phyloP scores from a whole-genome alignment of 2,113 vertebrate species.

The Rhynchopsitta pachyrhyncha region DNA sequence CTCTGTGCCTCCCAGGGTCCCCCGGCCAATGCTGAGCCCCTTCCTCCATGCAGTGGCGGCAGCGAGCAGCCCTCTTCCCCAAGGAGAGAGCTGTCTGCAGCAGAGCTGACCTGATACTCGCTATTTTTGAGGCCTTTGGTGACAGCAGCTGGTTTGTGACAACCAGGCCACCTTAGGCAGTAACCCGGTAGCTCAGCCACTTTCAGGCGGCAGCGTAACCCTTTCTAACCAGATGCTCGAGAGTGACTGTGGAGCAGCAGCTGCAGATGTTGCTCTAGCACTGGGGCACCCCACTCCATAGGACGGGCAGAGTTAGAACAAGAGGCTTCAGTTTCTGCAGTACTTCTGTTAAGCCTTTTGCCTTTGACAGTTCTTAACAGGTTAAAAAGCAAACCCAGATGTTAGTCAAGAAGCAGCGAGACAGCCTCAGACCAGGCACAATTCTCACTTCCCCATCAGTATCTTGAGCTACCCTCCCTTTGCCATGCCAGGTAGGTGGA shows the following conservation, averaged over 20 bases:
- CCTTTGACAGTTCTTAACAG: neutral
- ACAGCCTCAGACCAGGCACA: neutral
- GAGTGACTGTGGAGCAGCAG: conserved; percentile 31
- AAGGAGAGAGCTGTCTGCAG: neutral
- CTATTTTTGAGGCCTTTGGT: neutral
- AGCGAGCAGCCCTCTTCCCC: neutral
- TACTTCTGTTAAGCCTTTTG: conserved; percentile 26
- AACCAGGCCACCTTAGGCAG: neutral
- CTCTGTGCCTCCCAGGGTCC: neutral
- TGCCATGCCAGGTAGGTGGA: neutral
- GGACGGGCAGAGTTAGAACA: conserved; percentile 23
- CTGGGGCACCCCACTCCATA: conserved; percentile 25
- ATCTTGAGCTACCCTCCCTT: neutral
- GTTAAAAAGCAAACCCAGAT: neutral
- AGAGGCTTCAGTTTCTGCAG: neutral
- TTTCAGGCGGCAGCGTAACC: conserved; percentile 4
- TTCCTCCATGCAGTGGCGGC: neutral
- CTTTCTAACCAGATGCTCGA: neutral
- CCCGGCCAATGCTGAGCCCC: neutral
- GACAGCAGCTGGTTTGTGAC: neutral
- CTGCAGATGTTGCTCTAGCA: neutral
- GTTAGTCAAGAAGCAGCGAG: neutral
- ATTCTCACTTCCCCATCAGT: neutral
- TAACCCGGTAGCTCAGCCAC: neutral
- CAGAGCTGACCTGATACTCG: neutral